These are phyloP conservation scores for Aphidius gifuensis DNA, from an alignment of 1,140 invertebrate genomes.

Conservation along the genomic window DNA sequence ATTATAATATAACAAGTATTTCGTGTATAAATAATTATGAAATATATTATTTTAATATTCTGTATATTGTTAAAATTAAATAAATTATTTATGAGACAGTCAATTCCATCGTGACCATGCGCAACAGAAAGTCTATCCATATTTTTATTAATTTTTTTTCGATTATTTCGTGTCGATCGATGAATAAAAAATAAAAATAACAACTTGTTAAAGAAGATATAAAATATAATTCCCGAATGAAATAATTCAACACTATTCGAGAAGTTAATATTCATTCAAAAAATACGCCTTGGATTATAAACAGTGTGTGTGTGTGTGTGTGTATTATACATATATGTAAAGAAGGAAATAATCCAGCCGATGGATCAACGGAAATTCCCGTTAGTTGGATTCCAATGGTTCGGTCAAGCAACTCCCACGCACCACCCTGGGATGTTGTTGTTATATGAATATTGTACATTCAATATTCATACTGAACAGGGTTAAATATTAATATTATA, in stretches of 20 bases:
- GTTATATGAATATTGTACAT: not conserved
- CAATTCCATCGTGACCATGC: not conserved
- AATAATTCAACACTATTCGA: too few species aligned
- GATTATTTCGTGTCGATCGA: too few species aligned
- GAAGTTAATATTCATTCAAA: too few species aligned
- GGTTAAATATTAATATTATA: not conserved
- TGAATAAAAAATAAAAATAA: too few species aligned
- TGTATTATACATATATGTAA: conserved; percentile 7
- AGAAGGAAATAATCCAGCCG: conserved; percentile 18
- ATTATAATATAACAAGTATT: too few species aligned
- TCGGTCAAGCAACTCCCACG: conserved; percentile 25
- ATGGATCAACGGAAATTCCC: conserved; percentile 21
- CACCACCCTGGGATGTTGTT: not conserved
- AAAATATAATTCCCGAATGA: too few species aligned
- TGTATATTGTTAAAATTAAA: not conserved
- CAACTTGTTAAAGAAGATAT: too few species aligned
- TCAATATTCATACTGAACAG: conserved; percentile 3
- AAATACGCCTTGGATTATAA: not conserved
- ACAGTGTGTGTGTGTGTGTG: not conserved
- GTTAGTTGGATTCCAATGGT: conserved; percentile 26
- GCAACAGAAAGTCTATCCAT: not conserved
- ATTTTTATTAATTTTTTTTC: not conserved
- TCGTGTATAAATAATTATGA: too few species aligned
- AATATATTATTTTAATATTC: not conserved
- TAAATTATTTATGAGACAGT: conserved; percentile 9